Percentiles rank a stretch among this genome's conserved stretches.
Evolutionary conservation across 2,113 vertebrate genomes (phyloP).

Genomic region (Hippocampus barbouri): DNA sequence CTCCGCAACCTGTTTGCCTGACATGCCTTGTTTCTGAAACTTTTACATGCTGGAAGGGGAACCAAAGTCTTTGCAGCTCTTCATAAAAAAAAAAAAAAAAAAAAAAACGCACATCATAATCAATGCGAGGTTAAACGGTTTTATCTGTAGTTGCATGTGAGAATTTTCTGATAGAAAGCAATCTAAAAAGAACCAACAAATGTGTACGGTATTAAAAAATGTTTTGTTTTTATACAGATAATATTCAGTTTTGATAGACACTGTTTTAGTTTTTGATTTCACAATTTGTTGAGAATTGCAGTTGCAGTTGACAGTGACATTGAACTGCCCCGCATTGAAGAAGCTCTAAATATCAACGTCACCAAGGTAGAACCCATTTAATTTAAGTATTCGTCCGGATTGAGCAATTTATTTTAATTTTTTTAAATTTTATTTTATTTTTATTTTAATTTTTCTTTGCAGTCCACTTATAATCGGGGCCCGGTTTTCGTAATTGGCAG

Average conservation of each 20-base stretch:
- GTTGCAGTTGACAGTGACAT: no score
- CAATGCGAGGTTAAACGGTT: background rate
- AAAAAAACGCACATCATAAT: constrained; percentile 2
- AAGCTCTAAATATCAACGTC: no score
- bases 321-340: no score
- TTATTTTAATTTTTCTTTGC: no score
- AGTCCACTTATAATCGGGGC: background rate
- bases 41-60: constrained; percentile 35
- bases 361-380: background rate
- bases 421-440: no score
- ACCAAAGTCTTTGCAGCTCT: constrained; percentile 32
- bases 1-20: constrained; percentile 50
- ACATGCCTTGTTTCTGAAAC: constrained; percentile 32
- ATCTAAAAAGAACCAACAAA: background rate
- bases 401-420: no score
- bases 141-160: background rate
- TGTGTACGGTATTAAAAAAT: background rate
- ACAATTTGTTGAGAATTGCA: background rate
- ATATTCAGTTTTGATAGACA: background rate
- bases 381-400: background rate
- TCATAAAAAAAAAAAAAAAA: constrained; percentile 7
- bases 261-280: background rate
- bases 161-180: background rate
- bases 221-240: background rate
- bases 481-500: background rate